Base-by-base conservation (phyloP, 2,113 vertebrate genomes). In the Mystacornis crossleyi region DNA sequence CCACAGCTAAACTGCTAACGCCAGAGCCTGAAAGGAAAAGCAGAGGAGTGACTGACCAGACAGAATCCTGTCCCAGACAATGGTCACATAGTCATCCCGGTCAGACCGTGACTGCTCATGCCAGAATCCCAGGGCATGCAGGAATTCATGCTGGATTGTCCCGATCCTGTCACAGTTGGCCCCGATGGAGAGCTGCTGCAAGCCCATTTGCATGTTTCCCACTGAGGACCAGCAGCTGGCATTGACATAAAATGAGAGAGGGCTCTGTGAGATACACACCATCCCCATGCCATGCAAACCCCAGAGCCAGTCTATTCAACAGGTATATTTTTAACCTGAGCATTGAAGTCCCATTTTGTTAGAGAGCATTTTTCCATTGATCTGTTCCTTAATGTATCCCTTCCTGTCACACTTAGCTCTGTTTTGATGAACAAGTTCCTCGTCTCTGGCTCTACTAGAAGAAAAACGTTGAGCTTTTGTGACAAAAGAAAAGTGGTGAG, bases 91-190 rank as follows among this genome's bases (percentile, higher is more conserved):
- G 89, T 99, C 99, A 6, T 99, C 98, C 8, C 99, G 96, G 81
- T 99, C 99, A 0, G 98, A 97, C 34, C 99, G 97, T 3, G 99
- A 99, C 88, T 99, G 99, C 94, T 99, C 99, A 0, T 99, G 99
- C 99, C 98, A 99, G 95, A 99, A 99, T 14, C 99, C 99, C 90
- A 99, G 97, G 1, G 99, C 98, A 0, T 99, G 99, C 47, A 99
- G 98, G 84, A 99, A 99, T 92, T 99, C 99, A 0, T 99, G 99
- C 62, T 99, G 97, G 24, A 99, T 95, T 0, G 98, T 99, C 12
- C 85, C 99, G 1, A 99, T 98, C 4, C 77, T 89, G 93, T 99
- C 99, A 81, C 99, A 99, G 95, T 97, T 98, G 0, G 3, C 5
- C 24, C 99, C 99, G 0, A 99, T 99, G 79, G 99, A 99, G 34